Percentiles rank a stretch among this genome's conserved stretches.
Conservation (phyloP, 2,113 vertebrate genomes). For the Myrmecobius fasciatus region DNA sequence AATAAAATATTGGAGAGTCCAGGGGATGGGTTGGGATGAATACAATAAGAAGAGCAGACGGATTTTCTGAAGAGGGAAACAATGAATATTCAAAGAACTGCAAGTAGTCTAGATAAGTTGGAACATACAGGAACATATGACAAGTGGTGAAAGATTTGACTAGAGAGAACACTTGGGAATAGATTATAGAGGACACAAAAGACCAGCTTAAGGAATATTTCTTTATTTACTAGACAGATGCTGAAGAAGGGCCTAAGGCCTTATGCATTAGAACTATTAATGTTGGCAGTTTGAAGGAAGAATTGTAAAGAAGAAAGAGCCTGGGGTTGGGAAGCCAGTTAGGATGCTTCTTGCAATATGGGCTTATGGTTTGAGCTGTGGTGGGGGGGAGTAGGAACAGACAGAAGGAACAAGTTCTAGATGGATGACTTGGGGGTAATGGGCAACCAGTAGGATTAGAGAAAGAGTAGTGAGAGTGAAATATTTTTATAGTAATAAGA, state of each 20-base stretch:
- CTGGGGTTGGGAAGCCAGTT: not conserved
- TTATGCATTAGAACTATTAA: conserved; percentile 3
- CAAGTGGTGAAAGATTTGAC: not conserved
- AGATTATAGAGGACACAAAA: not conserved
- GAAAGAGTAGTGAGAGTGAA: not conserved
- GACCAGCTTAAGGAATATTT: not conserved
- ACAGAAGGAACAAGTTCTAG: not conserved
- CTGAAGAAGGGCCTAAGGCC: not conserved
- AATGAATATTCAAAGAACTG: not conserved
- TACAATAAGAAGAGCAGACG: not conserved
- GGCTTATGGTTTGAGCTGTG: not conserved
- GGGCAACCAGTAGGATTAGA: not conserved
- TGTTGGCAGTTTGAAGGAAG: not conserved
- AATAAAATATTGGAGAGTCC: not conserved
- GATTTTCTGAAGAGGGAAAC: not conserved
- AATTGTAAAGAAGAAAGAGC: not conserved
- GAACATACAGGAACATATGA: not conserved
- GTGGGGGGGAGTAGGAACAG: not conserved
- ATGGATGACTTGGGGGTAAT: not conserved
- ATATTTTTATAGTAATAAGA: not conserved
- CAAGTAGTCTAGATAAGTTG: not conserved
- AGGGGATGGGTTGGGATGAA: not conserved
- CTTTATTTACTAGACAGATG: not conserved
- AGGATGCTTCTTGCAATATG: not conserved
- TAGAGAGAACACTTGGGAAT: not conserved